Evolutionary conservation across 2,797 vertebrate genomes (phyloP), one percentile per base, ranked within the genome.

Genomic region (Denticeps clupeoides): DNA sequence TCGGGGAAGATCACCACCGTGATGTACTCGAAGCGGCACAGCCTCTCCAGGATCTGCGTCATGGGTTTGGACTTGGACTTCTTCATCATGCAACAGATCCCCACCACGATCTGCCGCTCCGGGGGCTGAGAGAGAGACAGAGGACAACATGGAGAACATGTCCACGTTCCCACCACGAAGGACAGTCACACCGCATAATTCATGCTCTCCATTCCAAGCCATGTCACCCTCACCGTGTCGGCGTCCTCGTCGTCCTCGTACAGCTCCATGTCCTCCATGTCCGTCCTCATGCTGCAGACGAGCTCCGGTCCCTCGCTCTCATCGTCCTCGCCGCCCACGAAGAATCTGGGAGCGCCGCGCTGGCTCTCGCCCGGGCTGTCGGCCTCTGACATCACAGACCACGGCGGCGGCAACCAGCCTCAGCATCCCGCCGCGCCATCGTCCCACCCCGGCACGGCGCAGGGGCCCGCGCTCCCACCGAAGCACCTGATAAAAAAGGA

Each of bases 31-130:
- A 99, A 99, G 71, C 86, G 87, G 82, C 94, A 97, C 58, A 99
- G 87, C 53, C 95, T 84, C 74, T 97, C 93, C 73, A 99, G 79
- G 71, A 99, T 99, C 78, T 99, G 93, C 25, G 95, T 99, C 95
- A 99, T 99, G 18, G 95, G 95, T 77, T 99, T 99, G 6, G 95
- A 99, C 74, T 98, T 96, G 49, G 95, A 99, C 76, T 99, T 99
- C 73, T 98, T 99, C 80, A 93, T 96, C 95, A 99, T 99, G 70
- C 92, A 93, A 72, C 95, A 99, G 78, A 98, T 98, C 65, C 94
- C 94, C 63, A 99, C 89, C 67, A 91, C 73, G 4, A 99, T 97
- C 79, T 98, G 93, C 62, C 71, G 83, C 73, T 99, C 94, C 0
- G 89, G 89, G 60, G 89, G 89, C 95, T 99, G 53, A 7, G 57